Evolutionary conservation across 2,113 vertebrate genomes (phyloP).

Genomic region (Gobio gobio): DNA sequence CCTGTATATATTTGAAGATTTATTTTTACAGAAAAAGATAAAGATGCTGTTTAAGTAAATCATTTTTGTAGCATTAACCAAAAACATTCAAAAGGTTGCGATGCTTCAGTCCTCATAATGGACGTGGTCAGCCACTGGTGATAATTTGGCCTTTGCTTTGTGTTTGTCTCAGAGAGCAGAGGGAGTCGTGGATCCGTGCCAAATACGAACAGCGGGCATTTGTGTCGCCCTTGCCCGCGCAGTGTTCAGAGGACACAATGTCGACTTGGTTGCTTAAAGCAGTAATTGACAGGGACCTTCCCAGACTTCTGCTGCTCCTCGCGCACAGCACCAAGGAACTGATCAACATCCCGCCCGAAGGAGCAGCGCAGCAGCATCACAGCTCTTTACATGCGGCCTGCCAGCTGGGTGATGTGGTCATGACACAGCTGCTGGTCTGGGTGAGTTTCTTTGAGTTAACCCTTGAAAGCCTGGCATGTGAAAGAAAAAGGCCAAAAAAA

Average conservation of each 20-base stretch:
- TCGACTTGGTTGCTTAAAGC: conserved; percentile 79
- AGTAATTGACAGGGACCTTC: conserved; percentile 84
- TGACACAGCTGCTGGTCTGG: conserved; percentile 96
- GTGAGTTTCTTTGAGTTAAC: conserved; percentile 69
- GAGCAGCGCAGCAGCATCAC: conserved; percentile 67
- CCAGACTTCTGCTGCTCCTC: conserved; percentile 85
- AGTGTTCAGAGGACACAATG: conserved; percentile 65
- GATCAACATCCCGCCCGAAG: conserved; percentile 75
- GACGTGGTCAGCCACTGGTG: background rate
- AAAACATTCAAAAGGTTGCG: background rate
- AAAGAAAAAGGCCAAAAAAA: no score
- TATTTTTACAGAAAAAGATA: no score
- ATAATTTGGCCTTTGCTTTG: background rate
- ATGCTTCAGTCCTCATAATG: background rate
- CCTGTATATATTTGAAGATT: no score
- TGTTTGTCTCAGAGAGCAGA: conserved; percentile 81
- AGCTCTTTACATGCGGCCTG: conserved; percentile 89
- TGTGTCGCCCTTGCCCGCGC: conserved; percentile 79
- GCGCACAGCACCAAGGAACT: conserved; percentile 91
- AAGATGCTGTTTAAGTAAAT: background rate
- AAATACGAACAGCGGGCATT: conserved; percentile 93
- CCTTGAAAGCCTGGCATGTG: no score
- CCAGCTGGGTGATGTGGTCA: conserved; percentile 87
- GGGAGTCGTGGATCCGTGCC: conserved; percentile 93
- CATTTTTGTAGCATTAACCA: background rate